These are phyloP conservation scores for Drosophila dives DNA, from an alignment of 2,888 invertebrate genomes.

Conservation along the genomic window DNA sequence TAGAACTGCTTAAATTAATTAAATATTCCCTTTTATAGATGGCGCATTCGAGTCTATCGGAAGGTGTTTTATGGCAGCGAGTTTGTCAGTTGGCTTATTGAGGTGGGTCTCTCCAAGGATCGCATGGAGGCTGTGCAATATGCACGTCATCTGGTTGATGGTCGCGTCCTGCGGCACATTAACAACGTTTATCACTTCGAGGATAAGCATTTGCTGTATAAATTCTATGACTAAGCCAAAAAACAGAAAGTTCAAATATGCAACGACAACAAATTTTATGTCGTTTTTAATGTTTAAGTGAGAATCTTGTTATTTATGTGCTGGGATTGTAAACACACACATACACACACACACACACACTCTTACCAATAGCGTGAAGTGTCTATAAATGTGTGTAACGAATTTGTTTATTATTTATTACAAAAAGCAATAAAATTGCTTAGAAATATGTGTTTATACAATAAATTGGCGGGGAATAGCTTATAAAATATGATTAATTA, in stretches of 20 bases:
- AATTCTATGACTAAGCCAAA: conserved; percentile 86
- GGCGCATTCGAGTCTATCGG: conserved; percentile 91
- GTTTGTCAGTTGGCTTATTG: conserved; percentile 94
- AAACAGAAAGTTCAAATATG: conserved; percentile 19
- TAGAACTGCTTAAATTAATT: rapidly evolving
- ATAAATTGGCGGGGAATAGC: conserved; percentile 51
- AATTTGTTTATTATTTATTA: conserved; percentile 57
- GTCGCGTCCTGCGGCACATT: conserved; percentile 93
- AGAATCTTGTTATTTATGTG: conserved; percentile 61
- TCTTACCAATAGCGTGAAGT: conserved; percentile 49
- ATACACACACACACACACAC: conserved; percentile 16
- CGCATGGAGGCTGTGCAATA: conserved; percentile 92
- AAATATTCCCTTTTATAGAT: conserved; percentile 85
- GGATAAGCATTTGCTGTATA: conserved; percentile 93
- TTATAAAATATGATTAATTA: conserved; percentile 8
- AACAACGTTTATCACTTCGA: conserved; percentile 94
- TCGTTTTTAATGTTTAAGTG: conserved; percentile 52
- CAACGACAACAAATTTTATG: conserved; percentile 67
- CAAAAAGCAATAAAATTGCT: conserved; percentile 47
- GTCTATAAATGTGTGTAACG: conserved; percentile 30
- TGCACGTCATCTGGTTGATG: conserved; percentile 93
- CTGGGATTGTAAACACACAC: conserved; percentile 72
- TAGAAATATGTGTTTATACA: conserved; percentile 44
- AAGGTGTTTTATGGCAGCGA: conserved; percentile 93
- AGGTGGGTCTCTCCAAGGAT: conserved; percentile 92